Evolutionary conservation across 2,797 vertebrate genomes (phyloP).

Genomic region (Ambastaia sidthimunki): DNA sequence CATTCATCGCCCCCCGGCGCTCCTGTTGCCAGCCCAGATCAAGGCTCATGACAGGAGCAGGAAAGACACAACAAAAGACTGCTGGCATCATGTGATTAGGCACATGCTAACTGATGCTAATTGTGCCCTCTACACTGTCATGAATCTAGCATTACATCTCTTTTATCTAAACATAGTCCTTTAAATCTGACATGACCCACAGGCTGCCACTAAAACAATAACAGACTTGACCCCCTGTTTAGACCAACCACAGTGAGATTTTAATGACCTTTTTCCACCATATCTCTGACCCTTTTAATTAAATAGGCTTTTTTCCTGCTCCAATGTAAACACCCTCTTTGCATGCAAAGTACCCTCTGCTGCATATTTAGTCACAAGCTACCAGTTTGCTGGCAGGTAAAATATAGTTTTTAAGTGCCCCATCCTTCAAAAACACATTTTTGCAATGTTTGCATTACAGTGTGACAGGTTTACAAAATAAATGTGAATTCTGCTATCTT

Average conservation of each 20-base stretch:
- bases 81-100: slow-evolving; percentile 11
- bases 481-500: background rate
- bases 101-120: background rate
- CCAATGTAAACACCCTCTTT: background rate
- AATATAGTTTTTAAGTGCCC: slow-evolving; percentile 3
- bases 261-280: no score
- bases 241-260: background rate
- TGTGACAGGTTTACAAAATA: background rate
- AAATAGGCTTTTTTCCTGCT: background rate
- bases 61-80: slow-evolving; percentile 19
- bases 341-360: background rate
- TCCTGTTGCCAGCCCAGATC: background rate
- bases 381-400: background rate
- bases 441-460: slow-evolving; percentile 1
- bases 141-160: background rate
- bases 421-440: slow-evolving; percentile 6
- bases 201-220: background rate
- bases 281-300: no score
- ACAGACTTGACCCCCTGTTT: slow-evolving; percentile 1
- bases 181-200: background rate
- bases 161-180: slow-evolving; percentile 5
- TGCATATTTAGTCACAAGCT: background rate
- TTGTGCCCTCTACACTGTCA: background rate
- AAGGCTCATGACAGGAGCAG: slow-evolving; percentile 4
- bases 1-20: background rate